Evolutionary conservation across 2,888 invertebrate species (phyloP).

Genomic region (Mellilla xanthometata): DNA sequence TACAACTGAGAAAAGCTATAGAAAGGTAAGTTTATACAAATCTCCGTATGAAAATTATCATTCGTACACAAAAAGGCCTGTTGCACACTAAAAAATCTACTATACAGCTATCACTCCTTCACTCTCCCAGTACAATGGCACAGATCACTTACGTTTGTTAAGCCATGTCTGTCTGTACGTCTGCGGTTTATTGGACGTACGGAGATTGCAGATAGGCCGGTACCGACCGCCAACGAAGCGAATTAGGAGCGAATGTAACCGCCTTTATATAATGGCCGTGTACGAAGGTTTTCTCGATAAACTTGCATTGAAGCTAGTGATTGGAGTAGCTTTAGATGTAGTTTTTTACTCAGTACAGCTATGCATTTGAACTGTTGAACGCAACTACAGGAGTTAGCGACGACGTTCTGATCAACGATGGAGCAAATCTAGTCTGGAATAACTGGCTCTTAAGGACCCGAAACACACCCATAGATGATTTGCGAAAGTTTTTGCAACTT

Average conservation of each 20-base stretch:
- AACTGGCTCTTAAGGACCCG: too few species aligned
- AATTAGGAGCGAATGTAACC: slow-evolving; percentile 36
- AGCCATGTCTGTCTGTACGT: slow-evolving; percentile 63
- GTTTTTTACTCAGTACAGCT: too few species aligned
- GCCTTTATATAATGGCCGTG: slow-evolving; percentile 3
- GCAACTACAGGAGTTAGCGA: too few species aligned
- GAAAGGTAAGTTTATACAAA: neutral
- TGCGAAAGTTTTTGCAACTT: too few species aligned
- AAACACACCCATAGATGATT: too few species aligned
- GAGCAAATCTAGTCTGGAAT: too few species aligned
- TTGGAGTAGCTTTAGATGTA: too few species aligned
- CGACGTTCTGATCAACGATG: too few species aligned
- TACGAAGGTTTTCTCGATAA: too few species aligned
- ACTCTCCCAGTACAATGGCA: slow-evolving; percentile 58
- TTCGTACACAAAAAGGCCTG: slow-evolving; percentile 12
- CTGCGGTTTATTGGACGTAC: slow-evolving; percentile 66
- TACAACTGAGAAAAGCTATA: too few species aligned
- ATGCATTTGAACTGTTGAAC: too few species aligned
- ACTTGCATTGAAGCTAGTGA: too few species aligned
- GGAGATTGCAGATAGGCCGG: slow-evolving; percentile 64
- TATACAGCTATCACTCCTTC: slow-evolving; percentile 25
- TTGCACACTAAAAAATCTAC: slow-evolving; percentile 25
- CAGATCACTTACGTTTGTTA: slow-evolving; percentile 69
- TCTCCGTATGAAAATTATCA: neutral
- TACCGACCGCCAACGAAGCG: slow-evolving; percentile 63